phyloP scores from a whole-genome alignment of 2,113 vertebrate genomes.

The Melanotaenia duboulayi region DNA sequence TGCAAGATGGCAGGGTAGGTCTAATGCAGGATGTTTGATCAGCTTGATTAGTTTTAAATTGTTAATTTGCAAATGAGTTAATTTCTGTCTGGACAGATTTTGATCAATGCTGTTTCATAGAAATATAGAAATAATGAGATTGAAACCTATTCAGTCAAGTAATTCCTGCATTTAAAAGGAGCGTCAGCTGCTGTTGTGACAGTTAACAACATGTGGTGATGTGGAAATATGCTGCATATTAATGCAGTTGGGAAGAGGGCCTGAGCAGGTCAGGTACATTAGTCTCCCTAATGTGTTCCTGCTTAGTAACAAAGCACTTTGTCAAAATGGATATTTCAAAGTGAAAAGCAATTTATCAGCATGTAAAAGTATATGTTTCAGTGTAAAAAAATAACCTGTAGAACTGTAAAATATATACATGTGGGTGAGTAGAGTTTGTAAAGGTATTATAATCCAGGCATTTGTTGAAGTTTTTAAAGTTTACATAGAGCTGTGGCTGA shows the following conservation, averaged over 20 bases:
- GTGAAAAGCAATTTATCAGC: background rate
- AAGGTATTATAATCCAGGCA: too few relatives aligned
- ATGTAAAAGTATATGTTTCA: background rate
- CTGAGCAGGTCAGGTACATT: slow-evolving; percentile 15
- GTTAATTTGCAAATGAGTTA: background rate
- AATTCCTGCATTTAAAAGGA: slow-evolving; percentile 12
- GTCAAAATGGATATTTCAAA: background rate
- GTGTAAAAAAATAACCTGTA: background rate
- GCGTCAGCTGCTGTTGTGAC: slow-evolving; percentile 11
- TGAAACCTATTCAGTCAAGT: slow-evolving; percentile 9
- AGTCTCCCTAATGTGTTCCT: slow-evolving; percentile 1
- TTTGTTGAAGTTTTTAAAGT: background rate
- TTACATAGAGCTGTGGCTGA: background rate
- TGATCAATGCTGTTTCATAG: background rate
- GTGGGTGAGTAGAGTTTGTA: background rate
- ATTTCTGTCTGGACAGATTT: background rate
- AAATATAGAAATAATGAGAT: background rate
- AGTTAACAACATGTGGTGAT: slow-evolving; percentile 32
- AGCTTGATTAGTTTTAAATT: background rate
- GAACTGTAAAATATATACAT: background rate
- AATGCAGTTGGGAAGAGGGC: slow-evolving; percentile 17
- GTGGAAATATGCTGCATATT: slow-evolving; percentile 16
- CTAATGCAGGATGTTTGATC: slow-evolving; percentile 4
- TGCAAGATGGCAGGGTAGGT: background rate
- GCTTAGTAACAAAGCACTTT: slow-evolving; percentile 3